Base-by-base conservation (phyloP, 2,888 invertebrate genomes). In the Mechanitis mazaeus region DNA sequence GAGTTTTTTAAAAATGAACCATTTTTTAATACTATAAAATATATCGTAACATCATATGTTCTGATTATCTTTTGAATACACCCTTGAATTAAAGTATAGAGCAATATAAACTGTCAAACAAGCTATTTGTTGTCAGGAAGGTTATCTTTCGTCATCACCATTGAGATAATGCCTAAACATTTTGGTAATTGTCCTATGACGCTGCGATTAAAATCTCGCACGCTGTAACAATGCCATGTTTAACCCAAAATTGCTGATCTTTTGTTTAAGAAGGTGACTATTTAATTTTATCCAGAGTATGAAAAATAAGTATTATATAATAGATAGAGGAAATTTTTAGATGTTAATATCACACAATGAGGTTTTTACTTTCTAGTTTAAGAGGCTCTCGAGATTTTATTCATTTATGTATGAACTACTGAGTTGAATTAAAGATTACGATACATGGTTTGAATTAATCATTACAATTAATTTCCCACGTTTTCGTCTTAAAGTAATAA, bases 101-200 rank as follows among this genome's bases (percentile, higher is more conserved):
- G 66, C 72, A 76, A 83, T 71, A 73, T 73, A 68, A 69, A 73
- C 81, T 78, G 74, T 81, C 78, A 80, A 75, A 71, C 78, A 72
- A 72, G 73, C 78, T 77, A 82, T 85, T 84, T 80, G 76, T 83
- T 80, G 81, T 72, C 60, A 55, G 69, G 78, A 84, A 85, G 85
- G 85, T 85, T 85, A 85, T 71, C 54, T 69, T 68, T 67, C 65
- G 61, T 60, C 63, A 66, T 46, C 47, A 54, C 38, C 45, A 58
- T 57, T 59, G 56, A 61, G 58, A 55, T 38, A 38, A 54, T 28
- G 38, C 12, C 28, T 46, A n/a, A 53, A 33, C 47, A 57, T 57
- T 33, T 31, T 4, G 38, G 31, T 50, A 58, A 38, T 53, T 31
- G 50, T 50, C 50, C 7, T 31, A 50, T 50, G 47, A 50, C 50